Evolutionary conservation across 2,888 invertebrate genomes (phyloP), one percentile per base, ranked within the genome.

Genomic region (Luperina testacea): DNA sequence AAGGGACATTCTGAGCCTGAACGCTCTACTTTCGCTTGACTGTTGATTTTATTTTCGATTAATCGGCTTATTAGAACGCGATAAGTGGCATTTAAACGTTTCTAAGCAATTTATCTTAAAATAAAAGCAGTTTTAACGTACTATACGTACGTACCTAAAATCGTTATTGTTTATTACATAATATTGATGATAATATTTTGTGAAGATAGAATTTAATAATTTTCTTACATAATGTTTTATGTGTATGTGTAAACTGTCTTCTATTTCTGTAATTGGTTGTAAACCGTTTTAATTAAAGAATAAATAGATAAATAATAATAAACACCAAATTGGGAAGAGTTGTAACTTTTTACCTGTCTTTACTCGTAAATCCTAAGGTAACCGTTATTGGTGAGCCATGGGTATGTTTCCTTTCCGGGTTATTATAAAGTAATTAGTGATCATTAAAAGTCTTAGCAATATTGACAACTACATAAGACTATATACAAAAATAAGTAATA

Each of bases 11-110:
- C 38, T 38, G 38, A 38, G 38, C 38, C 38, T 38, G 38, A 38
- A 38, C 38, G 38, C 48, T 38, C 9, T 76, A 72, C 59, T 57
- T 64, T 69, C 42, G 42, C 24, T 57, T 11, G n/a, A 15, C 27
- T 72, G 32, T 51, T 72, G 38, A 68, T 69, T 81, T 81, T 51
- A 59, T 72, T 72, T 68, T 24, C 9, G 77, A 82, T 72, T 45
- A 69, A 72, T 70, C 45, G 68, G 82, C 32, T 82, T 72, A 75
- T 65, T 53, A 63, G 27, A 42, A 57, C 61, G 42, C 48, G 57
- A 69, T 76, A 59, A 64, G 65, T 38, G 67, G 57, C 13, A 27
- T 67, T 61, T 20, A 45, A 45, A 80, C 45, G 32, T 73, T 80
- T 64, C 20, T n/a, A 4, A 59, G 15, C 32, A 42, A 27, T 79